A percentile compares a stretch with the other conserved stretches of the same genome.
These are phyloP conservation scores for Fregetta grallaria DNA, from an alignment of 2,113 vertebrate species.

Conservation along the genomic window DNA sequence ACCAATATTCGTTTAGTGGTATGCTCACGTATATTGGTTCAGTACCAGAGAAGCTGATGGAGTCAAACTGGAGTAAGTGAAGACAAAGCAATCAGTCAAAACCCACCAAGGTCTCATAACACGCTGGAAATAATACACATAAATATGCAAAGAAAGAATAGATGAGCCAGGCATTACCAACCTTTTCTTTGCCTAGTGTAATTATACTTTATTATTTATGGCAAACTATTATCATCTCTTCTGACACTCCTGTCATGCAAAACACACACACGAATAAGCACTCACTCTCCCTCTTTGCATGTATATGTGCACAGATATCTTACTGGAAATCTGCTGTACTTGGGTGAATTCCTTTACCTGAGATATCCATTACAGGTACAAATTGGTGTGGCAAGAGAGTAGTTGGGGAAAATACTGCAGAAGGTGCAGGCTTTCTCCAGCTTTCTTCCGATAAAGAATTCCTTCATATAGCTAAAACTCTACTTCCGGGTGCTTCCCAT, in stretches of 20 bases:
- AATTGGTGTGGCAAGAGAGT: neutral
- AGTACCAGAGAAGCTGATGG: neutral
- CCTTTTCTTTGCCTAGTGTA: neutral
- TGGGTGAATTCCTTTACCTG: neutral
- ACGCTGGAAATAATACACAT: neutral
- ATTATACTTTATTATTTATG: neutral
- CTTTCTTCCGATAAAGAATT: neutral
- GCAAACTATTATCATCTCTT: neutral
- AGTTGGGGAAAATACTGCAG: neutral
- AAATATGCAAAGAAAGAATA: neutral
- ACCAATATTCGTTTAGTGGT: neutral
- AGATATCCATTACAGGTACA: neutral
- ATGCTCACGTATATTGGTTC: neutral
- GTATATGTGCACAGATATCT: neutral
- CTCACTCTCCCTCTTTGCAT: rapidly evolving
- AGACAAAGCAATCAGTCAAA: neutral
- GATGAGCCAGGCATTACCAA: neutral
- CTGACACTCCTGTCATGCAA: neutral
- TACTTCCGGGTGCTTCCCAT: neutral
- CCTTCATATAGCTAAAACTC: neutral
- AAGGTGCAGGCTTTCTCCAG: neutral
- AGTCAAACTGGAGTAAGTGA: neutral
- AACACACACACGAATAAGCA: neutral
- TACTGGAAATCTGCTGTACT: neutral
- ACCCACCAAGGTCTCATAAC: neutral